phyloP scores from a whole-genome alignment of 2,113 vertebrate genomes.

The Hoplias malabaricus region DNA sequence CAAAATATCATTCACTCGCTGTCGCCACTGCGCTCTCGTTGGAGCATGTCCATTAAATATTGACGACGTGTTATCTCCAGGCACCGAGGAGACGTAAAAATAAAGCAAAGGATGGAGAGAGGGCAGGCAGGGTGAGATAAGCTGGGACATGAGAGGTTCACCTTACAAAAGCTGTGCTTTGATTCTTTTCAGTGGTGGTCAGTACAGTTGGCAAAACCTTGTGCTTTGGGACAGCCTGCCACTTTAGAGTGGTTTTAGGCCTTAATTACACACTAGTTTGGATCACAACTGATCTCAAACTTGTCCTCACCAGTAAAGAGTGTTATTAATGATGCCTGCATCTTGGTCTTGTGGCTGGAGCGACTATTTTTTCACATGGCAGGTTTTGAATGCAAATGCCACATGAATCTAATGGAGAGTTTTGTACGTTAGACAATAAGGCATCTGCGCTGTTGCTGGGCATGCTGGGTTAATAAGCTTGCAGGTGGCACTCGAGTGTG shows the following conservation, averaged over 20 bases:
- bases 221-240: background rate
- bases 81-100: constrained; percentile 48
- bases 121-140: constrained; percentile 27
- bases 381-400: constrained; percentile 15
- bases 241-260: background rate
- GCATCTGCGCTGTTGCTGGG: constrained; percentile 16
- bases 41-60: constrained; percentile 65
- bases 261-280: background rate
- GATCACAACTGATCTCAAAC: background rate
- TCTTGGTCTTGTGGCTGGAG: background rate
- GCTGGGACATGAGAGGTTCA: constrained; percentile 32
- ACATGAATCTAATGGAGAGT: constrained; percentile 9
- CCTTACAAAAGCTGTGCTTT: constrained; percentile 31
- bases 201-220: background rate
- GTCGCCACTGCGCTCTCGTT: constrained; percentile 49
- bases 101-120: constrained; percentile 36
- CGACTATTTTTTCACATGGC: background rate
- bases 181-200: constrained; percentile 14
- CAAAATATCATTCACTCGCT: constrained; percentile 58
- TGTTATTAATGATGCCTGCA: background rate
- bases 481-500: constrained; percentile 36
- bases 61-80: constrained; percentile 57
- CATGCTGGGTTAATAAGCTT: constrained; percentile 26
- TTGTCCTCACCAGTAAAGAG: background rate
- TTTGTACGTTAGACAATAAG: constrained; percentile 17